Evolutionary conservation across 2,888 invertebrate genomes (phyloP).

Genomic region (Allolobophora icterica): DNA sequence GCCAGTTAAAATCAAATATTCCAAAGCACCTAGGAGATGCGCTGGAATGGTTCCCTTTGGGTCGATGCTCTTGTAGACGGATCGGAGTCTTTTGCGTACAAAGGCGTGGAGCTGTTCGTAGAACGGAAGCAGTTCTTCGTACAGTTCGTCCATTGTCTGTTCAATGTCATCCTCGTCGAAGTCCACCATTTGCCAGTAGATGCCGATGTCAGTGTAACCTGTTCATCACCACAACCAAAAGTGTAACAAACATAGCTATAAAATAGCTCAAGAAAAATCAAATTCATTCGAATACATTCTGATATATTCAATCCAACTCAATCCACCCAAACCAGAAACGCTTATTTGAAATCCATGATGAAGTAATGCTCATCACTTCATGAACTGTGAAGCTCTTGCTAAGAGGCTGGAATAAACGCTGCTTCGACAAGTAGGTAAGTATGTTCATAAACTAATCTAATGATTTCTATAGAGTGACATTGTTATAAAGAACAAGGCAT

Average conservation of each 20-base stretch:
- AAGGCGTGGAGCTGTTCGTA: conserved; percentile 63
- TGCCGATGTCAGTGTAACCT: conserved; percentile 68
- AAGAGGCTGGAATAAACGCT: no score
- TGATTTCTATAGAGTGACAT: no score
- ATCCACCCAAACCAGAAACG: neutral
- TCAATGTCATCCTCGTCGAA: conserved; percentile 51
- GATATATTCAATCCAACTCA: neutral
- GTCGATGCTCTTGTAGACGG: conserved; percentile 55
- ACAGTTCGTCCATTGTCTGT: conserved; percentile 53
- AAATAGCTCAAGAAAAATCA: neutral
- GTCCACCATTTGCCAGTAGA: conserved; percentile 44
- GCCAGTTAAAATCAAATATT: neutral
- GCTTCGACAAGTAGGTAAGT: no score
- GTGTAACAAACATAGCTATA: neutral
- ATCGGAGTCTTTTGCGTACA: conserved; percentile 55
- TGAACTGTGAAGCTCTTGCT: no score
- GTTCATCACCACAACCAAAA: neutral
- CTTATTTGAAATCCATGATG: neutral
- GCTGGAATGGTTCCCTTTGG: conserved; percentile 81
- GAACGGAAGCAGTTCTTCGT: conserved; percentile 56
- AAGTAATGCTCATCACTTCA: no score
- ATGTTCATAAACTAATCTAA: no score
- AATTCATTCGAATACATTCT: neutral
- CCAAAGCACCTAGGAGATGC: conserved; percentile 75
- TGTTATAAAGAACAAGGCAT: no score